Evolutionary conservation across 1,140 invertebrate species (phyloP).

Genomic region (Drosophila erecta): DNA sequence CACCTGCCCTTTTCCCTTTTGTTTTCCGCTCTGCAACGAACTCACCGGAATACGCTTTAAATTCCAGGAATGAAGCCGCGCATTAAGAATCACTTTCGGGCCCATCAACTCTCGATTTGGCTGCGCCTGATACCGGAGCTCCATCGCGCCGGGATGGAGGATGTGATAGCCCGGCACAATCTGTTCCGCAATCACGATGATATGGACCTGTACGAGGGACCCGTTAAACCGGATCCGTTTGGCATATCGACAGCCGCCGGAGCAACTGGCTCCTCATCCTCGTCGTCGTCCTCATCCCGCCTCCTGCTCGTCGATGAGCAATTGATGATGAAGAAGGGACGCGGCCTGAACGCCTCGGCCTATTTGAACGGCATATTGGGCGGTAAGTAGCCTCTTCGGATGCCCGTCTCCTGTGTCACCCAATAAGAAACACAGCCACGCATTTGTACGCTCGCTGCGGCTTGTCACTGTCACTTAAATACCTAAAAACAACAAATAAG

Average conservation of each 20-base stretch:
- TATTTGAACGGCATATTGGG: slow-evolving; percentile 81
- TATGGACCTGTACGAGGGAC: slow-evolving; percentile 91
- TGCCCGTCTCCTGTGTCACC: neutral
- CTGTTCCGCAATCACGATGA: slow-evolving; percentile 93
- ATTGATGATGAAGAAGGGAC: slow-evolving; percentile 78
- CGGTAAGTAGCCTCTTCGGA: slow-evolving; percentile 67
- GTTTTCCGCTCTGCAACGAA: neutral
- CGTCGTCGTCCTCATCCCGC: slow-evolving; percentile 85
- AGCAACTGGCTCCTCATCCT: slow-evolving; percentile 47
- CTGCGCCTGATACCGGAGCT: slow-evolving; percentile 95
- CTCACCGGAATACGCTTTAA: slow-evolving; percentile 51
- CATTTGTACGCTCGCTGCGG: slow-evolving; percentile 23
- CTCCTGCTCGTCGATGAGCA: slow-evolving; percentile 81
- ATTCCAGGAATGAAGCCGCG: slow-evolving; percentile 92
- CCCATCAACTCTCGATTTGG: slow-evolving; percentile 97
- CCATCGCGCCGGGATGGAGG: slow-evolving; percentile 94
- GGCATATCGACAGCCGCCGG: slow-evolving; percentile 48
- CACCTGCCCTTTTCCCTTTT: slow-evolving; percentile 19
- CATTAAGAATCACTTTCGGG: slow-evolving; percentile 96
- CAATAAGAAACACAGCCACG: slow-evolving; percentile 28
- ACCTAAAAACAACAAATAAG: slow-evolving; percentile 50
- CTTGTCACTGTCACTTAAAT: slow-evolving; percentile 56
- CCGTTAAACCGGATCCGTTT: slow-evolving; percentile 91
- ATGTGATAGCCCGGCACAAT: slow-evolving; percentile 93
- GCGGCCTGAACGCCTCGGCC: slow-evolving; percentile 62